Evolutionary conservation across 1,140 invertebrate species (phyloP).

Genomic region (Probaryconus sp.): DNA sequence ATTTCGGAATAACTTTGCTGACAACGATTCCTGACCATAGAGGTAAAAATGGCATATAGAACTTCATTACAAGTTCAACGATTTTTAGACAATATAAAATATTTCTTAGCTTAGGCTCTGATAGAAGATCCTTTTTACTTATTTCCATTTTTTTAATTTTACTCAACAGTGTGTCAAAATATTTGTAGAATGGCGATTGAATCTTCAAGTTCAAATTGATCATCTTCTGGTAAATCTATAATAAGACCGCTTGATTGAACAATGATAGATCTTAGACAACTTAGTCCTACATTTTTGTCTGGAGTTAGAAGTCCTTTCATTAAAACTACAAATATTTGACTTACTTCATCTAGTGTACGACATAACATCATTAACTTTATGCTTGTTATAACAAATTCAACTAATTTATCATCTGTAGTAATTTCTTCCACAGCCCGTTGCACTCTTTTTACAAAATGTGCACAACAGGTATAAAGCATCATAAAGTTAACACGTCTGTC

Average conservation of each 20-base stretch:
- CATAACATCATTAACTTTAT: constrained; percentile 11
- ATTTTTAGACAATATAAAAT: not conserved
- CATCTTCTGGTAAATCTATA: not conserved
- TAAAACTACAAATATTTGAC: not conserved
- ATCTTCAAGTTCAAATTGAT: no score
- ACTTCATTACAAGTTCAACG: no score
- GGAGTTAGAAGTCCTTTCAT: no score
- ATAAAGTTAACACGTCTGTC: constrained; percentile 7
- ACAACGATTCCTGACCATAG: no score
- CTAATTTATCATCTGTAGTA: not conserved
- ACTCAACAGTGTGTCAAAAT: constrained; percentile 3
- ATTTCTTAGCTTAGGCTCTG: not conserved
- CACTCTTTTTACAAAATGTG: constrained; percentile 12
- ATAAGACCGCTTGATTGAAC: no score
- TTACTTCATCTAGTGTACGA: not conserved
- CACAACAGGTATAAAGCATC: constrained; percentile 12
- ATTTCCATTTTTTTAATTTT: not conserved
- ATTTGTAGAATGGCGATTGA: constrained; percentile 16
- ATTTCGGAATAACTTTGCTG: no score
- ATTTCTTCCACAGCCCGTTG: constrained; percentile 9
- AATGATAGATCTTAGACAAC: no score
- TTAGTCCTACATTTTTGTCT: no score
- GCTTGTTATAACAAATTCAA: constrained; percentile 3
- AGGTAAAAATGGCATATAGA: no score
- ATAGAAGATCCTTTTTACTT: constrained; percentile 1